phyloP scores from a whole-genome alignment of 92 coral and sea anemone genomes.

The Palythoa grandis region DNA sequence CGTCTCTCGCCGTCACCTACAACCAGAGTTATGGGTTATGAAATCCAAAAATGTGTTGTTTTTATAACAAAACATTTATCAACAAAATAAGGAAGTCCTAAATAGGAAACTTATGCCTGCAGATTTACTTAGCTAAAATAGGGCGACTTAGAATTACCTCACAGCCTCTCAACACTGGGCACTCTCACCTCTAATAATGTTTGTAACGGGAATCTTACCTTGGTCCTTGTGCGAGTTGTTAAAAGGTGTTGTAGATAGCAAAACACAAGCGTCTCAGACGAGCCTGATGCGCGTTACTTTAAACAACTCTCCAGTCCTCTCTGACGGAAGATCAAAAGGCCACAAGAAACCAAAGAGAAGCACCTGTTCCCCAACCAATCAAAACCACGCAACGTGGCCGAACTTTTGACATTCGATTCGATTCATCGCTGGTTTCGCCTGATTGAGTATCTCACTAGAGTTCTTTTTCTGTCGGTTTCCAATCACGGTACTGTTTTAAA shows the following conservation, averaged over 20 bases:
- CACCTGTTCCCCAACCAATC: constrained; percentile 14
- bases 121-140: not conserved
- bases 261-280: not conserved
- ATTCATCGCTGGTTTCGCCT: not conserved
- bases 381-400: not conserved
- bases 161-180: not conserved
- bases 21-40: too few species aligned
- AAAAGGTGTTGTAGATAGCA: not conserved
- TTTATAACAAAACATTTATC: not conserved
- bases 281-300: not conserved
- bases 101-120: not conserved
- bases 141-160: not conserved
- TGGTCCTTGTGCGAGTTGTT: not conserved
- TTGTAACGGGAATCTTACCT: not conserved
- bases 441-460: not conserved
- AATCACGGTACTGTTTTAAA: too few species aligned
- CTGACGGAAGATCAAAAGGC: constrained; percentile 5
- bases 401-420: not conserved
- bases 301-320: not conserved
- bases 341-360: not conserved
- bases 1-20: too few species aligned
- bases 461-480: too few species aligned
- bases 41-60: too few species aligned
- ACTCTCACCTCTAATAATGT: not conserved
- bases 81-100: not conserved